These are phyloP conservation scores for Autographa pulchrina DNA, from an alignment of 2,888 invertebrate genomes.

Conservation along the genomic window DNA sequence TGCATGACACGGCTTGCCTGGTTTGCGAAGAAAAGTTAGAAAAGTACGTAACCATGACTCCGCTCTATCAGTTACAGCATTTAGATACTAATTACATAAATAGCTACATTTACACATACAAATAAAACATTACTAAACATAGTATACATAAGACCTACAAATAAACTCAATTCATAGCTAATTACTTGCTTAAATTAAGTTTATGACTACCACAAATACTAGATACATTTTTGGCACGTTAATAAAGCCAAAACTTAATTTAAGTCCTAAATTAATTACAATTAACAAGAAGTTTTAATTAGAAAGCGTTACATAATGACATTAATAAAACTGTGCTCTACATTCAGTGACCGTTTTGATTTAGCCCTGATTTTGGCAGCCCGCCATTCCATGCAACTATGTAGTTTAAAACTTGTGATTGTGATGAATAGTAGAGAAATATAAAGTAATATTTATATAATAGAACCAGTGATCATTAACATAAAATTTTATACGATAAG, in stretches of 20 bases:
- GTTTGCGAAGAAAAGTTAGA: constrained; percentile 34
- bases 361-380: constrained; percentile 45
- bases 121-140: background rate
- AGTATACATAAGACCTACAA: no score
- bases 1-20: constrained; percentile 41
- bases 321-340: constrained; percentile 23
- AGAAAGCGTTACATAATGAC: constrained; percentile 21
- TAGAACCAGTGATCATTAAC: background rate
- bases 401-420: constrained; percentile 39
- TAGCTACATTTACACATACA: background rate
- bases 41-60: constrained; percentile 17
- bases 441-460: background rate
- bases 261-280: background rate
- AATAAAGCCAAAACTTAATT: background rate
- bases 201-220: no score
- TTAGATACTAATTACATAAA: background rate
- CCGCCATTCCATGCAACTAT: constrained; percentile 49
- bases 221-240: no score
- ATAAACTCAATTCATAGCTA: background rate
- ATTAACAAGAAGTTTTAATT: constrained; percentile 5
- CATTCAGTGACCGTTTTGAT: constrained; percentile 37
- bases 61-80: constrained; percentile 12
- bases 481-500: background rate
- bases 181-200: background rate
- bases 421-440: constrained; percentile 16